These are phyloP conservation scores for Dasypogon diadema DNA, from an alignment of 2,888 invertebrate genomes.

Conservation along the genomic window DNA sequence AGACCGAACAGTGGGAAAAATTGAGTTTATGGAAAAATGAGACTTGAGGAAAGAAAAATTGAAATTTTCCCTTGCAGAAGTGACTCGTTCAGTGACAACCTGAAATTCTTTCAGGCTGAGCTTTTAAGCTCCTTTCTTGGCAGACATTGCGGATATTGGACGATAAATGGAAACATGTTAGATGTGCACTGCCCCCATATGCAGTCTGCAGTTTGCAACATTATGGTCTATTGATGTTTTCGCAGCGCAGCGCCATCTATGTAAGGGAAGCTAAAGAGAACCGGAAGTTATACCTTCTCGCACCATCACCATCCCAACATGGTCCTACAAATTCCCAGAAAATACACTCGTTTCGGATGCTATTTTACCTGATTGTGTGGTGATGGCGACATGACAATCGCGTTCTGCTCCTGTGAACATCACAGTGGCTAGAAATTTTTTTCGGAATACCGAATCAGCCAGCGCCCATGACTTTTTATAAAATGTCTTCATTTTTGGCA, in stretches of 20 bases:
- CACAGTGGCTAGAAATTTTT: neutral
- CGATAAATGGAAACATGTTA: slow-evolving; percentile 4
- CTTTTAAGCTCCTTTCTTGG: slow-evolving; percentile 19
- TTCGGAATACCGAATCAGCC: no score
- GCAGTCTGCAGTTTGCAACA: slow-evolving; percentile 4
- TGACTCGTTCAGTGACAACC: slow-evolving; percentile 1
- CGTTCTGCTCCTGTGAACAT: neutral
- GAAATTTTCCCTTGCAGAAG: neutral
- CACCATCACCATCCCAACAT: neutral
- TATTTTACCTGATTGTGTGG: neutral
- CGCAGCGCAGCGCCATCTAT: slow-evolving; percentile 31
- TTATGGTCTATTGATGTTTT: neutral
- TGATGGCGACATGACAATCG: neutral
- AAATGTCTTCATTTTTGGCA: no score
- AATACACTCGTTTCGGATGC: neutral
- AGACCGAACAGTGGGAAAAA: neutral
- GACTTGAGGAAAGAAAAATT: neutral
- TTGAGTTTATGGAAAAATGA: neutral
- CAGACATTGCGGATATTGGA: slow-evolving; percentile 27
- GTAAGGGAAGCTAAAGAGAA: neutral
- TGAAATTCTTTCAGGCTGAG: slow-evolving; percentile 1
- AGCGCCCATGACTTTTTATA: no score
- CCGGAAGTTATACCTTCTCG: slow-evolving; percentile 13
- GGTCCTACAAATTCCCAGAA: no score
- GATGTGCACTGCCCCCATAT: neutral